Conservation (phyloP, 2,797 vertebrate species). For the Anguilla obscura region DNA sequence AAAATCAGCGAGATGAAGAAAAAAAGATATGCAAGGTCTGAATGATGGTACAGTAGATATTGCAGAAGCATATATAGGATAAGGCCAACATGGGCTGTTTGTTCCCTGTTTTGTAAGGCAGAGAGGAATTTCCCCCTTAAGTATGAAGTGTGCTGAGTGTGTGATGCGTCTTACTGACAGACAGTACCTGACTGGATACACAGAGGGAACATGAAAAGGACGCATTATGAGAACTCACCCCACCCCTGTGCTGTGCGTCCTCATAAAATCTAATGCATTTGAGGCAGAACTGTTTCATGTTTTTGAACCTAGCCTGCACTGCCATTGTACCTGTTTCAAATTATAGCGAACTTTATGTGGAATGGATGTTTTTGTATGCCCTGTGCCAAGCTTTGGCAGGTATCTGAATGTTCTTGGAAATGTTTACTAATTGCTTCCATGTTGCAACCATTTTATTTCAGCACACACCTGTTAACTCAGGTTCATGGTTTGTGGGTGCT, state of each 20-base stretch:
- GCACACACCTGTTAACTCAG: constrained; percentile 37
- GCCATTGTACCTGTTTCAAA: constrained; percentile 31
- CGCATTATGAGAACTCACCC: neutral
- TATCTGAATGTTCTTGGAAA: constrained; percentile 32
- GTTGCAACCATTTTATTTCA: constrained; percentile 2
- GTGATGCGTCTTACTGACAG: neutral
- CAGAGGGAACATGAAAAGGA: neutral
- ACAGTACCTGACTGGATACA: neutral
- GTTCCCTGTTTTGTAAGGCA: neutral
- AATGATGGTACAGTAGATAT: no score
- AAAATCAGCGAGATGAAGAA: neutral
- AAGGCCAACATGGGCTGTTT: no score
- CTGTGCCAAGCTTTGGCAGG: constrained; percentile 35
- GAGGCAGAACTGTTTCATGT: neutral
- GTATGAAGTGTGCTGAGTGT: neutral
- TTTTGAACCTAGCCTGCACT: neutral
- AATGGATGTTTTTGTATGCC: constrained; percentile 3
- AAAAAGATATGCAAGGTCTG: neutral
- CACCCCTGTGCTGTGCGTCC: neutral
- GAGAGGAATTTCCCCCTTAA: constrained; percentile 22
- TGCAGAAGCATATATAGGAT: no score
- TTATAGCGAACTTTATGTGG: constrained; percentile 26
- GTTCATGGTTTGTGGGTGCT: constrained; percentile 34
- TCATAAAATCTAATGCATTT: neutral
- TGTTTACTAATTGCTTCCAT: constrained; percentile 24